Base-by-base conservation (phyloP, 2,797 vertebrate genomes). In the Sebastes hubbsi region DNA sequence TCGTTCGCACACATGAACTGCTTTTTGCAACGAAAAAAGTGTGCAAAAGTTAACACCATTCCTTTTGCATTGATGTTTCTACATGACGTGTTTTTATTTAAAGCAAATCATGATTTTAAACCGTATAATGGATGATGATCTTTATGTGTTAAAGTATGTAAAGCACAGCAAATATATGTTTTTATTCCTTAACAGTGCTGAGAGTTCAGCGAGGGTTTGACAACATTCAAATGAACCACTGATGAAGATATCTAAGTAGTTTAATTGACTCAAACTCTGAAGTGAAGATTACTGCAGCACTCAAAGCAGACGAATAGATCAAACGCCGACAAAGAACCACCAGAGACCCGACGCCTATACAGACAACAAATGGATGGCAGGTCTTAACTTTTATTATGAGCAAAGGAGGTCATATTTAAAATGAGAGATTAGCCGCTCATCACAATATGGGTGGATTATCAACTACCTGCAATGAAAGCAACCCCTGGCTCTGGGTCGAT, bases 371-470 rank as follows among this genome's bases (percentile, higher is more conserved):
- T 87, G 82, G 82, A 89, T 24, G 81, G 78, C 73, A 62, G 64
- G 72, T 78, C 86, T 91, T 81, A 85, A 90, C 78, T 92, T 91
- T 93, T 87, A 94, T 91, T 82, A 91, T 72, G 68, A 88, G 83
- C 78, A 46, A 52, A 84, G 60, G 91, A 93, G 92, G 96, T 96
- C 96, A 95, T 95, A 95, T 96, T 97, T 97, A 96, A 97, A 98
- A 98, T 97, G 95, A 96, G 96, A 98, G 96, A 98, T 98, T 97
- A 98, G 96, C 96, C 92, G 95, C 96, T 98, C 97, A 97, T 98
- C 96, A 97, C 96, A 97, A 97, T 97, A 97, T 97, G 97, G 97
- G 96, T 96, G 96, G 97, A 97, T 98, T 98, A 97, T 98, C 96
- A 97, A 95, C 95, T 96, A 96, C 95, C 96, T 97, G 96, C 96